Conservation (phyloP, 2,797 vertebrate species). For the Balearica regulorum region DNA sequence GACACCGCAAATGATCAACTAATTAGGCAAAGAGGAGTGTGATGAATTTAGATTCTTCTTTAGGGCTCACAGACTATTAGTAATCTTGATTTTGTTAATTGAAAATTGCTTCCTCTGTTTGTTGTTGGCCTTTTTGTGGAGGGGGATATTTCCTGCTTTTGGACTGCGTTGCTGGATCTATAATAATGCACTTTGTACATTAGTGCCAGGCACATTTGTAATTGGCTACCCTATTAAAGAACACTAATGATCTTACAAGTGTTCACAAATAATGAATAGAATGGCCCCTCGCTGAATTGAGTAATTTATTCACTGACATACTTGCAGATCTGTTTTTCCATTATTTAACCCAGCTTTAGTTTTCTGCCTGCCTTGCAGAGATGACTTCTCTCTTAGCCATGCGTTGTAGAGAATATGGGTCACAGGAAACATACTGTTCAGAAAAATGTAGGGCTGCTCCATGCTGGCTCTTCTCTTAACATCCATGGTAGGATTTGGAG, state of each 20-base stretch:
- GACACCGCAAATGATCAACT: not conserved
- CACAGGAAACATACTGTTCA: not conserved
- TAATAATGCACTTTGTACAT: constrained; percentile 54
- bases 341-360: constrained; percentile 46
- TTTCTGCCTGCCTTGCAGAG: constrained; percentile 1
- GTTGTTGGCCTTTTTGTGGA: constrained; percentile 30
- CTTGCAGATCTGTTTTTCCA: constrained; percentile 43
- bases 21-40: not conserved
- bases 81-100: constrained; percentile 54
- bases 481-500: not conserved
- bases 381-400: not conserved
- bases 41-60: constrained; percentile 5
- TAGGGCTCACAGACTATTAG: constrained; percentile 23
- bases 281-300: constrained; percentile 30
- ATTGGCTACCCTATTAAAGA: constrained; percentile 53
- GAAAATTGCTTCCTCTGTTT: constrained; percentile 59
- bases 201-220: constrained; percentile 56
- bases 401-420: constrained; percentile 3
- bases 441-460: not conserved
- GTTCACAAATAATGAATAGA: constrained; percentile 61
- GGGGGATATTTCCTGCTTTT: constrained; percentile 52
- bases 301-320: constrained; percentile 46
- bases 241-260: constrained; percentile 53
- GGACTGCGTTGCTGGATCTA: constrained; percentile 10
- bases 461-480: accelerated